phyloP scores from a whole-genome alignment of 2,797 vertebrate genomes.

The Oreochromis grahami region DNA sequence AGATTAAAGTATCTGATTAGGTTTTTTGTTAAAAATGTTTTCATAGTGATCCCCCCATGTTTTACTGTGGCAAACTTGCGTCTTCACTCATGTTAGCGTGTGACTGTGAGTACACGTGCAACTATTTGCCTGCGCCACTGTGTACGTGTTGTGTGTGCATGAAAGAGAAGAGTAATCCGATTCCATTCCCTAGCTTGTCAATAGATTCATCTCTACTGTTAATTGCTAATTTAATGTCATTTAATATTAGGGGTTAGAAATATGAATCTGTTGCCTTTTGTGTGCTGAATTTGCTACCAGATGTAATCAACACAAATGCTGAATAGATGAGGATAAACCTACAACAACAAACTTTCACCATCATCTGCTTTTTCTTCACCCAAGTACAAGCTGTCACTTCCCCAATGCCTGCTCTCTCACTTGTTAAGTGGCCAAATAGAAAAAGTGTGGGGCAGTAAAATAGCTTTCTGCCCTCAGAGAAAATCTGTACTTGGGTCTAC shows the following conservation, averaged over 20 bases:
- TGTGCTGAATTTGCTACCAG: background rate
- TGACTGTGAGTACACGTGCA: background rate
- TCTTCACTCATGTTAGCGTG: background rate
- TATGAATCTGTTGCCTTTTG: background rate
- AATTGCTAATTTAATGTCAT: background rate
- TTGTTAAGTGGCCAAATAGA: constrained; percentile 52
- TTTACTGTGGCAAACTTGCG: background rate
- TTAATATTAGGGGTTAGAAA: background rate
- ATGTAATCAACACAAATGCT: background rate
- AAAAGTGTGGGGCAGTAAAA: constrained; percentile 40
- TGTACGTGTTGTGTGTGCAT: background rate
- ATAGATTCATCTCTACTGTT: background rate
- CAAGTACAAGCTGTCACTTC: constrained; percentile 15
- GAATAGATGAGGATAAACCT: background rate
- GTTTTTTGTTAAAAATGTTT: background rate
- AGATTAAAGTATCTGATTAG: background rate
- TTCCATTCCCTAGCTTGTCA: background rate
- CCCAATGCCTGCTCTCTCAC: constrained; percentile 34
- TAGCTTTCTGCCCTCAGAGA: constrained; percentile 67
- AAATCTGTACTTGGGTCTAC: constrained; percentile 53
- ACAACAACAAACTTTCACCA: background rate
- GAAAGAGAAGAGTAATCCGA: background rate
- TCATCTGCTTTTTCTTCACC: background rate
- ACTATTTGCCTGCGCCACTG: background rate
- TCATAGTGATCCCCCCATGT: background rate